phyloP scores from a whole-genome alignment of 2,888 invertebrate species.

The Athetis lepigone region DNA sequence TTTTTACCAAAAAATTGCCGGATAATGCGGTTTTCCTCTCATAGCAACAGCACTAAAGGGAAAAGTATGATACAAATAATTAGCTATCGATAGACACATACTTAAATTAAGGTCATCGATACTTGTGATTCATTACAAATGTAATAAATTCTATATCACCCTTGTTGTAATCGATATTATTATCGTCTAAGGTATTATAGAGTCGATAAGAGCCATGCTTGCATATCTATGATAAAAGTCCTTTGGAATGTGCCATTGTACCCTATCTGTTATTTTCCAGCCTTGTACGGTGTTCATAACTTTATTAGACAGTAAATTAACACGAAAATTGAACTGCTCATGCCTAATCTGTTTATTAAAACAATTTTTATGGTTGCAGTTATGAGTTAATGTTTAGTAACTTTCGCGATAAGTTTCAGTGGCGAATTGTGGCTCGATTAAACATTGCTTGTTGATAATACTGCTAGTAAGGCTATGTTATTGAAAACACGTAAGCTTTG shows the following conservation, averaged over 20 bases:
- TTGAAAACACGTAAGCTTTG: not conserved
- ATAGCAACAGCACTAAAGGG: slow-evolving; percentile 23
- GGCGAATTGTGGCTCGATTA: slow-evolving; percentile 14
- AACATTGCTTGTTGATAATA: slow-evolving; percentile 17
- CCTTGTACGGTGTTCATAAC: slow-evolving; percentile 19
- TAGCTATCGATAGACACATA: slow-evolving; percentile 37
- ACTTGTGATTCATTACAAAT: slow-evolving; percentile 51
- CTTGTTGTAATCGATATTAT: slow-evolving; percentile 50
- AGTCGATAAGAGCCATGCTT: slow-evolving; percentile 48
- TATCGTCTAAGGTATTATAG: slow-evolving; percentile 54
- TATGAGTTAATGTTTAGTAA: slow-evolving; percentile 13
- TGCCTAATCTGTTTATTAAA: slow-evolving; percentile 25
- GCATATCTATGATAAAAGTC: slow-evolving; percentile 42
- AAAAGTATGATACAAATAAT: slow-evolving; percentile 22
- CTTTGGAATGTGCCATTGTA: slow-evolving; percentile 38
- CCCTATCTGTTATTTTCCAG: slow-evolving; percentile 10
- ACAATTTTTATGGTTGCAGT: slow-evolving; percentile 11
- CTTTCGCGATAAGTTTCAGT: slow-evolving; percentile 19
- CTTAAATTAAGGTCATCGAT: slow-evolving; percentile 36
- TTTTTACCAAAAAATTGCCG: too few relatives aligned
- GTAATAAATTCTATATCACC: slow-evolving; percentile 56
- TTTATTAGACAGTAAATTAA: slow-evolving; percentile 38
- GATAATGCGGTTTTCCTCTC: slow-evolving; percentile 22
- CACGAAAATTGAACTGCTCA: slow-evolving; percentile 17
- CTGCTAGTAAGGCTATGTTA: not conserved